Percentiles rank a stretch among this genome's conserved stretches.
These are phyloP conservation scores for Schizopygopsis malacanthus DNA, from an alignment of 2,797 vertebrate species.

Conservation along the genomic window DNA sequence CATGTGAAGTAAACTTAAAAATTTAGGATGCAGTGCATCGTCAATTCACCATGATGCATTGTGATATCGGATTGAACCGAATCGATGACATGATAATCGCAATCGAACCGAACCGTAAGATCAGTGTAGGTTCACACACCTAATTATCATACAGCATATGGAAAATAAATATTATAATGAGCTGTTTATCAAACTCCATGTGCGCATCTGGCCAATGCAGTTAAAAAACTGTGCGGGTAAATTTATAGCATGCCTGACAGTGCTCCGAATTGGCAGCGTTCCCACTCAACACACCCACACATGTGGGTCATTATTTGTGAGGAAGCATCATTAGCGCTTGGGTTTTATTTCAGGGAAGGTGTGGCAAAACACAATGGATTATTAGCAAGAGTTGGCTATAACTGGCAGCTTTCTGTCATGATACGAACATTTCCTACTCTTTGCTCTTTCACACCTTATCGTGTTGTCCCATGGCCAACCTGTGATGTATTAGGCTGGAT, in stretches of 20 bases:
- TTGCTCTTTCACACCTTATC: conserved; percentile 58
- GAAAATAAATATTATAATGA: conserved; percentile 72
- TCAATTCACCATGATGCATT: too few relatives aligned
- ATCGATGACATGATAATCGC: too few relatives aligned
- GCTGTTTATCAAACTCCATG: conserved; percentile 74
- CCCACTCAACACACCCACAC: conserved; percentile 80
- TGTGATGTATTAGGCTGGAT: conserved; percentile 59
- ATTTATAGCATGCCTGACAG: conserved; percentile 82
- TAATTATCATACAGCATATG: neutral
- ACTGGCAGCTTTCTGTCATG: conserved; percentile 4
- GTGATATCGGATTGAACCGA: too few relatives aligned
- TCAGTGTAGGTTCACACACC: too few relatives aligned
- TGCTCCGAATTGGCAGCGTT: conserved; percentile 78
- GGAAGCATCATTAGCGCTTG: conserved; percentile 79
- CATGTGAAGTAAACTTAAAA: too few relatives aligned
- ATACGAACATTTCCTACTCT: conserved; percentile 56
- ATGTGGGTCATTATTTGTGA: conserved; percentile 83
- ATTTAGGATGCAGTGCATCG: too few relatives aligned
- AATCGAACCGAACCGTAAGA: too few relatives aligned
- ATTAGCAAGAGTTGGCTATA: conserved; percentile 17
- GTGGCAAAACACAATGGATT: conserved; percentile 34
- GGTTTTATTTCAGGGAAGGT: conserved; percentile 75
- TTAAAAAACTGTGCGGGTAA: conserved; percentile 73
- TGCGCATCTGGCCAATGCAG: conserved; percentile 80
- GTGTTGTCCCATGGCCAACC: conserved; percentile 70